These are phyloP conservation scores for Macroramphosus scolopax DNA, from an alignment of 2,797 vertebrate species.

Conservation along the genomic window DNA sequence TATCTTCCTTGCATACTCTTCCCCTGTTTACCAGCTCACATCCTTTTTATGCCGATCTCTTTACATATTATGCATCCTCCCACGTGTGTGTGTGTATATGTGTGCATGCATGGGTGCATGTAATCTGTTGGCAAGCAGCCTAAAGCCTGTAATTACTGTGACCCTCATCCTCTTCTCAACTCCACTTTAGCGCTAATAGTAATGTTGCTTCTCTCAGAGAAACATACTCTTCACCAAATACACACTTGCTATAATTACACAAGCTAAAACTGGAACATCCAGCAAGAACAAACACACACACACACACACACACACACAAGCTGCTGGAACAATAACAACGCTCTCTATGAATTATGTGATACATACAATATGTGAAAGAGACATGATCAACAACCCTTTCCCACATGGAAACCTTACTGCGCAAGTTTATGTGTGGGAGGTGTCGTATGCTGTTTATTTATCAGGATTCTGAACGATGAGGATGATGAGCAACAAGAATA, in stretches of 20 bases:
- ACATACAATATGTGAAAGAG: conserved; percentile 14
- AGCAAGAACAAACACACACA: conserved; percentile 12
- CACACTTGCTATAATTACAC: conserved; percentile 37
- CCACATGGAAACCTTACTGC: neutral
- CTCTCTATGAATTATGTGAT: conserved; percentile 9
- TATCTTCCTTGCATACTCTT: no score
- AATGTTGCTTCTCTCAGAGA: conserved; percentile 17
- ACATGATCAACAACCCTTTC: conserved; percentile 3
- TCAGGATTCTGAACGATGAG: conserved; percentile 5
- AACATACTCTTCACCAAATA: conserved; percentile 17
- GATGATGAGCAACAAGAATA: neutral
- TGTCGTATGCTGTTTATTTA: conserved; percentile 6
- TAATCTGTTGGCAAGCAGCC: conserved; percentile 44
- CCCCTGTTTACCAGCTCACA: conserved; percentile 31
- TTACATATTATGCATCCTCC: conserved; percentile 50
- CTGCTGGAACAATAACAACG: conserved; percentile 16
- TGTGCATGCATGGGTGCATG: conserved; percentile 34
- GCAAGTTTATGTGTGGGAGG: conserved; percentile 19
- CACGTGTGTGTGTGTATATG: conserved; percentile 25
- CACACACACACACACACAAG: conserved; percentile 24
- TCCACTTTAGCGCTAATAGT: conserved; percentile 41
- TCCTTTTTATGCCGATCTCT: conserved; percentile 42
- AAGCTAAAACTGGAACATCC: conserved; percentile 23
- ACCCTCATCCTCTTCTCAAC: conserved; percentile 51
- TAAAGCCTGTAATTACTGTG: conserved; percentile 67